These are phyloP conservation scores for Trissolcus basalis DNA, from an alignment of 1,140 invertebrate species.

Conservation along the genomic window DNA sequence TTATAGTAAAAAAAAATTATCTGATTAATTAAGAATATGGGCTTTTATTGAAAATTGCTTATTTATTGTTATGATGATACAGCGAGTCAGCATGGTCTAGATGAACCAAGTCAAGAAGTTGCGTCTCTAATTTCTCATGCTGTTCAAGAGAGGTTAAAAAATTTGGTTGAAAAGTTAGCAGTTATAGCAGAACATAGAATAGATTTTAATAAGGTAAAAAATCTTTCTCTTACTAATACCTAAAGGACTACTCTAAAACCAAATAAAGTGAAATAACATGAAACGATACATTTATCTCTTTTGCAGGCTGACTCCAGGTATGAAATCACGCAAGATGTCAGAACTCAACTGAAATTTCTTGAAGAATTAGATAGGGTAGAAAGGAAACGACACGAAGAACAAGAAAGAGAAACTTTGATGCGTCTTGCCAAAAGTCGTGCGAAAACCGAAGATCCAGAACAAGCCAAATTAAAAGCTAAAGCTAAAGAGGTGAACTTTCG, in stretches of 20 bases:
- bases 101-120: conserved; percentile 92
- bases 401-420: conserved; percentile 93
- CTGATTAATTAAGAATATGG: too few species aligned
- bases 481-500: conserved; percentile 83
- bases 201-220: conserved; percentile 76
- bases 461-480: conserved; percentile 97
- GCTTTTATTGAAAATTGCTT: too few species aligned
- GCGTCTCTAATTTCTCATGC: conserved; percentile 94
- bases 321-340: conserved; percentile 93
- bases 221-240: too few species aligned
- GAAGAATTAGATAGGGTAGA: conserved; percentile 96
- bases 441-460: conserved; percentile 97
- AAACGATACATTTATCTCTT: background rate
- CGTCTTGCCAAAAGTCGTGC: conserved; percentile 96
- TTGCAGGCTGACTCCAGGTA: conserved; percentile 88
- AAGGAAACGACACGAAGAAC: conserved; percentile 94
- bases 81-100: conserved; percentile 87
- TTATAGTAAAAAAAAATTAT: too few species aligned
- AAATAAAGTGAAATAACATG: background rate
- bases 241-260: too few species aligned
- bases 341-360: conserved; percentile 94
- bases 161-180: conserved; percentile 93
- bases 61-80: conserved; percentile 61
- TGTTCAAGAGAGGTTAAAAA: conserved; percentile 94
- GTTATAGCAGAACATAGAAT: conserved; percentile 96